Percentiles rank a stretch among this genome's conserved stretches.
Evolutionary conservation across 2,888 invertebrate species (phyloP).

Genomic region (Myathropa florea): DNA sequence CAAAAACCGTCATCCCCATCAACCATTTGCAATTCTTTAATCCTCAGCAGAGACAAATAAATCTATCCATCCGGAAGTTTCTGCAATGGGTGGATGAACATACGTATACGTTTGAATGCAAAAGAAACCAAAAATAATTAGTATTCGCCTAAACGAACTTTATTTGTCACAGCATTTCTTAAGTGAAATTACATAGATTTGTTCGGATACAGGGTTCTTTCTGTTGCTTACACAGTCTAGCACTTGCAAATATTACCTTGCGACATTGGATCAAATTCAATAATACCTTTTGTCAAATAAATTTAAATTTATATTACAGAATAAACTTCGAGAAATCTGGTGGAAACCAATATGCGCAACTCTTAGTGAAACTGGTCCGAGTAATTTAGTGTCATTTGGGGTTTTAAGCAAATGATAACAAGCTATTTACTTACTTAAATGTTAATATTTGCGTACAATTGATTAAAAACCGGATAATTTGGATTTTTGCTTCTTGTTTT

Average conservation of each 20-base stretch:
- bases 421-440: conserved; percentile 49
- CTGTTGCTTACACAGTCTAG: too few species aligned
- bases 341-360: background rate
- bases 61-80: conserved; percentile 5
- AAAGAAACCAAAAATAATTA: conserved; percentile 13
- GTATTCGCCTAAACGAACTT: background rate
- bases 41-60: background rate
- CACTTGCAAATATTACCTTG: background rate
- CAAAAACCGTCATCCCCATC: background rate
- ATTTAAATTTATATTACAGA: background rate
- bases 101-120: background rate
- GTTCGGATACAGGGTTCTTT: too few species aligned
- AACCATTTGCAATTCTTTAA: background rate
- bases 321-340: background rate
- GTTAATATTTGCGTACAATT: background rate
- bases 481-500: background rate
- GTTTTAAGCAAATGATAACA: background rate
- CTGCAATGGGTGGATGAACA: background rate
- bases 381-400: background rate
- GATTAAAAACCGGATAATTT: background rate
- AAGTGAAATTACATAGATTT: background rate
- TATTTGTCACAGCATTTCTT: background rate
- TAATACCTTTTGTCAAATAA: background rate
- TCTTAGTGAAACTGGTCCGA: background rate
- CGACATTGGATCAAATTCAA: background rate